A percentile compares a stretch with the other conserved stretches of the same genome.
Evolutionary conservation across 2,888 invertebrate species (phyloP).

Genomic region (Noctua janthe): DNA sequence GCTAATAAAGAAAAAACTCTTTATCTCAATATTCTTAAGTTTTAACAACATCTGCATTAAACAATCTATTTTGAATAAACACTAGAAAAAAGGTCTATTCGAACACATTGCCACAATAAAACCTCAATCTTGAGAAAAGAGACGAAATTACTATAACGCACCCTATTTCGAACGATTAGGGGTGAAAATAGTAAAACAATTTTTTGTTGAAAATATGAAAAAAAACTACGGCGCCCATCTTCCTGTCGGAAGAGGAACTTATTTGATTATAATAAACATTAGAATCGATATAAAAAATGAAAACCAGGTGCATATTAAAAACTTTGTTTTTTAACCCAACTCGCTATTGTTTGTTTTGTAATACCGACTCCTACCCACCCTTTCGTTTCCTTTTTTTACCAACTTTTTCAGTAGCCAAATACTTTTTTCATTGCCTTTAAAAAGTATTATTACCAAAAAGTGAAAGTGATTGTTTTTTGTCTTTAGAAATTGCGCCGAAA

Average conservation of each 20-base stretch:
- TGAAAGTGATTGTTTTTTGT: conserved; percentile 79
- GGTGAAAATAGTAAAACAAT: conserved; percentile 57
- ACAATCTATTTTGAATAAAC: conserved; percentile 81
- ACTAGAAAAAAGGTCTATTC: conserved; percentile 77
- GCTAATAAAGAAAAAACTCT: conserved; percentile 40
- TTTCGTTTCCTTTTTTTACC: conserved; percentile 74
- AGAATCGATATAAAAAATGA: conserved; percentile 80
- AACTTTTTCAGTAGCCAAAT: conserved; percentile 77
- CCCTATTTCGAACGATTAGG: conserved; percentile 67
- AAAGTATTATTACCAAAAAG: conserved; percentile 78
- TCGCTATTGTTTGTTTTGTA: conserved; percentile 83
- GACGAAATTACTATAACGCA: neutral
- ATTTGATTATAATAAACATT: conserved; percentile 89
- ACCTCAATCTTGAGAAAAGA: conserved; percentile 65
- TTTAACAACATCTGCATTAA: conserved; percentile 84
- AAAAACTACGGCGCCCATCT: conserved; percentile 85
- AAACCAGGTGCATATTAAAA: conserved; percentile 85
- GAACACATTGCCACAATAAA: conserved; percentile 86
- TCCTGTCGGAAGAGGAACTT: conserved; percentile 89
- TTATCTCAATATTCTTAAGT: conserved; percentile 55
- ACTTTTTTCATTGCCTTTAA: conserved; percentile 64
- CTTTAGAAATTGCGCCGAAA: conserved; percentile 57
- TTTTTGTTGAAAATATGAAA: conserved; percentile 71
- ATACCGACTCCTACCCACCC: conserved; percentile 79
- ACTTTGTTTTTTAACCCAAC: conserved; percentile 79